Evolutionary conservation across 2,888 invertebrate genomes (phyloP).

Genomic region (Elegia similella): DNA sequence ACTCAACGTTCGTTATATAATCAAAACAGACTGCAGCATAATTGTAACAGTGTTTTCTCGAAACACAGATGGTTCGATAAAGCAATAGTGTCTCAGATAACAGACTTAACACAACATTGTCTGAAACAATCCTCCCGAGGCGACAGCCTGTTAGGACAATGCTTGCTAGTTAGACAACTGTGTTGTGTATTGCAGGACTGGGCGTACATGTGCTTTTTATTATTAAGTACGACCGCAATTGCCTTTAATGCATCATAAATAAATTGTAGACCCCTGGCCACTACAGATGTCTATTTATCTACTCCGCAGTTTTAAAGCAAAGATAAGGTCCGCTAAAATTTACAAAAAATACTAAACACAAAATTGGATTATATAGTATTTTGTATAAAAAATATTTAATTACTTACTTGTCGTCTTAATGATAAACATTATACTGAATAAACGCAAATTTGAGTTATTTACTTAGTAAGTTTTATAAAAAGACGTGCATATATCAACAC

Average conservation of each 20-base stretch:
- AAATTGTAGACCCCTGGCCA: too few relatives aligned
- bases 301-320: too few relatives aligned
- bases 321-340: too few relatives aligned
- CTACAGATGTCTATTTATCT: too few relatives aligned
- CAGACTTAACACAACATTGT: slow-evolving; percentile 12
- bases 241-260: too few relatives aligned
- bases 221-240: neutral
- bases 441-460: neutral
- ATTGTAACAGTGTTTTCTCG: neutral
- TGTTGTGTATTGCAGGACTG: neutral
- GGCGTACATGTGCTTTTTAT: neutral
- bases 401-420: too few relatives aligned
- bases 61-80: neutral
- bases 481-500: neutral
- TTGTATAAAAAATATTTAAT: too few relatives aligned
- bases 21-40: too few relatives aligned
- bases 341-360: too few relatives aligned
- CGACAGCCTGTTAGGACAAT: slow-evolving; percentile 1
- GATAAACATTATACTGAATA: neutral
- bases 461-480: neutral
- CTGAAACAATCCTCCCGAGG: slow-evolving; percentile 15
- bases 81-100: slow-evolving; percentile 1
- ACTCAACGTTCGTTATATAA: too few relatives aligned
- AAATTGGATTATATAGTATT: too few relatives aligned
- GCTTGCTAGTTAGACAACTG: neutral